A percentile compares a stretch with the other conserved stretches of the same genome.
Conservation (phyloP, 1,140 invertebrate genomes). For the Drosophila repletoides region DNA sequence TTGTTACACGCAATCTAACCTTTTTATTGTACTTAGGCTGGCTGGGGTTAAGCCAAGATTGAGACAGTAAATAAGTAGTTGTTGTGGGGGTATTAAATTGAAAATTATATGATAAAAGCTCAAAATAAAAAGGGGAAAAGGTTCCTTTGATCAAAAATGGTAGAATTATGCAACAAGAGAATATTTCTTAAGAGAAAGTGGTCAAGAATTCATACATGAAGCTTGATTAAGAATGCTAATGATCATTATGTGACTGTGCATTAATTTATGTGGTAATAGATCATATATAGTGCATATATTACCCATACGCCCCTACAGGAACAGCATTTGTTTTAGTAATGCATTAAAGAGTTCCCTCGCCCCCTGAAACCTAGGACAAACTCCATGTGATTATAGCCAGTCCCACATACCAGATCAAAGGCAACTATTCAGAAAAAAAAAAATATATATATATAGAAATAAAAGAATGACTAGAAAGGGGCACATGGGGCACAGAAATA, state of each 20-base stretch:
- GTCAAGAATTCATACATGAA: too few species aligned
- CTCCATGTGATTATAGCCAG: conserved; percentile 4
- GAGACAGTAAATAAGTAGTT: neutral
- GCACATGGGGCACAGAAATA: neutral
- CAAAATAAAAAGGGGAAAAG: neutral
- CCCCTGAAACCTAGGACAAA: conserved; percentile 4
- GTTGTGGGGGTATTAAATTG: neutral
- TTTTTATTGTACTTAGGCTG: conserved; percentile 16
- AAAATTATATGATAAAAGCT: neutral
- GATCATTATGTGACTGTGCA: too few species aligned
- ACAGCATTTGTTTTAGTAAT: conserved; percentile 2
- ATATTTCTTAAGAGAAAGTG: too few species aligned
- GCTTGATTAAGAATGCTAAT: too few species aligned
- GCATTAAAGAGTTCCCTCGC: neutral
- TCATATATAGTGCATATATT: neutral
- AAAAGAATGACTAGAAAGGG: conserved; percentile 32
- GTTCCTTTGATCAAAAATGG: conserved; percentile 2
- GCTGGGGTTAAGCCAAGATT: neutral
- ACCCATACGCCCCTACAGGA: neutral
- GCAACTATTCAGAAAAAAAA: too few species aligned
- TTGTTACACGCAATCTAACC: conserved; percentile 21
- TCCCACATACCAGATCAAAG: conserved; percentile 34
- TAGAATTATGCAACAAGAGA: too few species aligned
- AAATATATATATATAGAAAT: too few species aligned
- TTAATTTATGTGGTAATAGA: conserved; percentile 15